These are phyloP conservation scores for Zoroaster sp. DNA, from an alignment of 53 echinoderm and acorn worm genomes.

Conservation along the genomic window DNA sequence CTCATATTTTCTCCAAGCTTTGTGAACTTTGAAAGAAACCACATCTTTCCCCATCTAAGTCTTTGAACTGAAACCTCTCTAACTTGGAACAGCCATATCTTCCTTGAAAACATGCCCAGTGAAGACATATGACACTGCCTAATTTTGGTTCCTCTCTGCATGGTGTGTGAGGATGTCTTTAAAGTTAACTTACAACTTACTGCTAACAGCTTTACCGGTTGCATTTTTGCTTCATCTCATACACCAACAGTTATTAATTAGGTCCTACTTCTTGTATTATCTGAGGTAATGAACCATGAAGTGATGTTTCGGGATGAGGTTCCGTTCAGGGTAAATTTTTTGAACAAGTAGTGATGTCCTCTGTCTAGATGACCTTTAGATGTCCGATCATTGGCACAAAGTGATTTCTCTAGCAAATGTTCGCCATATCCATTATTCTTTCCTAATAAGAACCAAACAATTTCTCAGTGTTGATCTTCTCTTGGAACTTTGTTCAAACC, in stretches of 20 bases:
- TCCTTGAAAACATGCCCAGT: not conserved
- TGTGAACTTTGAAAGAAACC: not conserved
- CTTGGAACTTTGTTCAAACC: constrained; percentile 35
- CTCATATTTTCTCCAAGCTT: not conserved
- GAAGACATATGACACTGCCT: not conserved
- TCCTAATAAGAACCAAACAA: not conserved
- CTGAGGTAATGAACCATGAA: constrained; percentile 42
- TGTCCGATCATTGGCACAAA: not conserved
- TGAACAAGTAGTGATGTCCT: constrained; percentile 38
- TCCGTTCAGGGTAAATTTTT: constrained; percentile 12
- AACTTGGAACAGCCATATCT: not conserved
- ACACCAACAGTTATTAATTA: constrained; percentile 20
- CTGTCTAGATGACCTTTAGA: constrained; percentile 31
- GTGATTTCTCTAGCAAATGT: constrained; percentile 10
- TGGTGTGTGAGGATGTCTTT: constrained; percentile 31
- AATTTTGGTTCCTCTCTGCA: constrained; percentile 25
- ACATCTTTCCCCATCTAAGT: not conserved
- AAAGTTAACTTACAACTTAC: constrained; percentile 46
- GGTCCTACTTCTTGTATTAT: constrained; percentile 37
- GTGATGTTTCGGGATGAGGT: constrained; percentile 52
- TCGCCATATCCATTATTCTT: constrained; percentile 38
- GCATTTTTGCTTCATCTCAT: constrained; percentile 56
- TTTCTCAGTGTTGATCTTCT: constrained; percentile 8
- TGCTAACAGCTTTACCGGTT: constrained; percentile 19
- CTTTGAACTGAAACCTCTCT: not conserved